A percentile compares a stretch with the other conserved stretches of the same genome.
These are phyloP conservation scores for Aphodius granarius DNA, from an alignment of 2,888 invertebrate species.

Conservation along the genomic window DNA sequence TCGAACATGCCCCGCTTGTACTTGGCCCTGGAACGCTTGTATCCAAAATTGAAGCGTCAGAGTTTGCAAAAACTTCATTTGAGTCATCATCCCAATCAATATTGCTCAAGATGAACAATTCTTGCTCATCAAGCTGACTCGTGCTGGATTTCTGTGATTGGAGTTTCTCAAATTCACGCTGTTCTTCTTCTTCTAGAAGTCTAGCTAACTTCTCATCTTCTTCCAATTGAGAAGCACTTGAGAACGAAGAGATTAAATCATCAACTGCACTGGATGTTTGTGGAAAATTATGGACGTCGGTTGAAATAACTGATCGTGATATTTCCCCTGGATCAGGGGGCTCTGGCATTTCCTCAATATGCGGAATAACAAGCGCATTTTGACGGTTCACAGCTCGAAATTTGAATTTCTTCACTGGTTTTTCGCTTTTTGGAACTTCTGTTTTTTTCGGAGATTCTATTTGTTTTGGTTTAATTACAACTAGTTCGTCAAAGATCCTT, in stretches of 20 bases:
- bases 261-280: no score
- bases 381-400: not conserved
- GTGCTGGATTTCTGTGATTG: not conserved
- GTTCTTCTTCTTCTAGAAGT: constrained; percentile 20
- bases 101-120: constrained; percentile 4
- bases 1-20: not conserved
- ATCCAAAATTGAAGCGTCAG: not conserved
- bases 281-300: no score
- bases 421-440: not conserved
- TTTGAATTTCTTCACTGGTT: not conserved
- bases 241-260: not conserved
- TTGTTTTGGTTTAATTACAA: no score
- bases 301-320: no score
- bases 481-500: no score
- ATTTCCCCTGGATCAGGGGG: no score
- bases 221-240: constrained; percentile 2
- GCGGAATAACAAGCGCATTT: not conserved
- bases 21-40: not conserved
- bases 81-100: constrained; percentile 15
- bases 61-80: not conserved
- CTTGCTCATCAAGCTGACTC: not conserved
- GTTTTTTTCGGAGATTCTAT: not conserved
- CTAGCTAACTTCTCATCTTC: constrained; percentile 20
- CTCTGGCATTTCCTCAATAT: no score
- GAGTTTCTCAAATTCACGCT: not conserved